A percentile compares a stretch with the other conserved stretches of the same genome.
These are phyloP conservation scores for Gadopsis bispinosus DNA, from an alignment of 2,797 vertebrate species.

Conservation along the genomic window DNA sequence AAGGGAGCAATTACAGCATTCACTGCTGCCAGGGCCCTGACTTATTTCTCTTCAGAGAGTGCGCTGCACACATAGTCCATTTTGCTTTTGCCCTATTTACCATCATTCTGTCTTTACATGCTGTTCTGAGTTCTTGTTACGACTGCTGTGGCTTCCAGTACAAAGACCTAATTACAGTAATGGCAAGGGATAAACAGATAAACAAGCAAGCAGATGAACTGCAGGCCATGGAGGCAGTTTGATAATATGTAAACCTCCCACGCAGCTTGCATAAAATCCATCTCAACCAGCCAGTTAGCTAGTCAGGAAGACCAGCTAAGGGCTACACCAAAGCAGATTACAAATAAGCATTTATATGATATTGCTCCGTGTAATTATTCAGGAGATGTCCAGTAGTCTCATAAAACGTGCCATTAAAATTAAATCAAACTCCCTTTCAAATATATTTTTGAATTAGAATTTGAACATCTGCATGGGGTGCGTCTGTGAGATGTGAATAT, in stretches of 20 bases:
- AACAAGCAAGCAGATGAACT: slow-evolving; percentile 75
- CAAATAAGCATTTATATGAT: slow-evolving; percentile 55
- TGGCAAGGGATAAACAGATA: slow-evolving; percentile 80
- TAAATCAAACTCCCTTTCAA: slow-evolving; percentile 49
- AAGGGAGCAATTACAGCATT: slow-evolving; percentile 81
- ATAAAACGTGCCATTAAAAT: slow-evolving; percentile 60
- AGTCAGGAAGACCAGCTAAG: slow-evolving; percentile 54
- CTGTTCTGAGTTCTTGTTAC: slow-evolving; percentile 72
- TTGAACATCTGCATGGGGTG: slow-evolving; percentile 35
- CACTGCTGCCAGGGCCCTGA: slow-evolving; percentile 73
- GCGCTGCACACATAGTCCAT: slow-evolving; percentile 69
- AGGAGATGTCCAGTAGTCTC: slow-evolving; percentile 48
- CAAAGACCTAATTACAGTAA: slow-evolving; percentile 81
- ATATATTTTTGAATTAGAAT: slow-evolving; percentile 45
- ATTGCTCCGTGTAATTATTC: slow-evolving; percentile 50
- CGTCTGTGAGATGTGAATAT: slow-evolving; percentile 53
- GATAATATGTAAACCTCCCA: slow-evolving; percentile 81
- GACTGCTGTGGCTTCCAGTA: slow-evolving; percentile 70
- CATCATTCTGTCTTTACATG: slow-evolving; percentile 75
- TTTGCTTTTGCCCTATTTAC: slow-evolving; percentile 79
- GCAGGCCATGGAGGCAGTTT: slow-evolving; percentile 67
- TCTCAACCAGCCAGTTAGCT: slow-evolving; percentile 58
- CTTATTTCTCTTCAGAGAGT: slow-evolving; percentile 77
- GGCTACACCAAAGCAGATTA: slow-evolving; percentile 50
- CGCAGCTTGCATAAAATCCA: slow-evolving; percentile 65